Conservation (phyloP, 2,797 vertebrate genomes). For the Chloroceryle amazona region DNA sequence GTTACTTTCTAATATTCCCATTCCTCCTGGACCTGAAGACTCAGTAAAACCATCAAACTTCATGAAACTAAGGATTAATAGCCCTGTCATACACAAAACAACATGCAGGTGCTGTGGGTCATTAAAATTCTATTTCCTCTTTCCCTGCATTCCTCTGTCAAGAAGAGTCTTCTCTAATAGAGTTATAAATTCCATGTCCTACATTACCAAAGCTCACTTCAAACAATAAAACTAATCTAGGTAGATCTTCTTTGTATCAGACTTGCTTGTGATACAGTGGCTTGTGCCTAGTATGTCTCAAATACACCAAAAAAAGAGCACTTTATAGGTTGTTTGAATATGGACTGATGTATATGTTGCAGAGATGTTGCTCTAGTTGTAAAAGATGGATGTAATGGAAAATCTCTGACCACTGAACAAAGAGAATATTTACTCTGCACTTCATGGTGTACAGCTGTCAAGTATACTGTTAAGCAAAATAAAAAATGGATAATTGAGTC, state of each 20-base stretch:
- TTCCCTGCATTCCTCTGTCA: neutral
- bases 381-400: slow-evolving; percentile 7
- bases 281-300: neutral
- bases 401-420: neutral
- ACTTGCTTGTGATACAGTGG: neutral
- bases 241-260: neutral
- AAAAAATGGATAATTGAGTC: neutral
- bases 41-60: neutral
- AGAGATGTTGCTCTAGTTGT: neutral
- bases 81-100: neutral
- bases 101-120: neutral
- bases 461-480: neutral
- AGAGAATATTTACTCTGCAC: slow-evolving; percentile 8
- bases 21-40: neutral
- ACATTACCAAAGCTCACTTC: neutral
- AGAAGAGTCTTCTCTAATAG: neutral
- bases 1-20: neutral
- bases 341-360: accelerated
- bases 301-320: neutral
- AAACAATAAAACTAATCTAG: neutral
- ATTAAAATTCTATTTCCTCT: neutral
- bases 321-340: neutral
- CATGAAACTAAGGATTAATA: neutral
- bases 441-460: neutral
- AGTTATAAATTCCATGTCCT: neutral